These are phyloP conservation scores for Tetanocera ferruginea DNA, from an alignment of 2,888 invertebrate genomes.

Conservation along the genomic window DNA sequence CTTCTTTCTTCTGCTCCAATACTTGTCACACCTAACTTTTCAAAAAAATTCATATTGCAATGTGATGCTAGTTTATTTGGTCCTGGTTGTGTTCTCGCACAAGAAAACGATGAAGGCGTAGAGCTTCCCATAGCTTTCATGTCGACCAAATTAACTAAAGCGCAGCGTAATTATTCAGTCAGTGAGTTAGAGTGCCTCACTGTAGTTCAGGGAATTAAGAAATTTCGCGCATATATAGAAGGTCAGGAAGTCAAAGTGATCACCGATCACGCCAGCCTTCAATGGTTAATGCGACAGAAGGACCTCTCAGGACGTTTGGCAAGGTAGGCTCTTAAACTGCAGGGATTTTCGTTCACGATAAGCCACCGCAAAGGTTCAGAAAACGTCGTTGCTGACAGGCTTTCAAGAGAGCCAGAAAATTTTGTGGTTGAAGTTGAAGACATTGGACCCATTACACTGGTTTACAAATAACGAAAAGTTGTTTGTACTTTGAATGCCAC, in stretches of 20 bases:
- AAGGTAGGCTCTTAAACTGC: slow-evolving; percentile 4
- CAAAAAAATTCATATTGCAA: slow-evolving; percentile 10
- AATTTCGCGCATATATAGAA: not conserved
- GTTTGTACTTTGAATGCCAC: no score
- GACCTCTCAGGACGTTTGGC: slow-evolving; percentile 14
- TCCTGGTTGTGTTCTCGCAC: slow-evolving; percentile 39
- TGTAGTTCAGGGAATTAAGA: not conserved
- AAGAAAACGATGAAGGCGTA: slow-evolving; percentile 33
- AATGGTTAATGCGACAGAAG: slow-evolving; percentile 13
- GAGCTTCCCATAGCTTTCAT: slow-evolving; percentile 35
- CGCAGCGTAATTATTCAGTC: slow-evolving; percentile 34
- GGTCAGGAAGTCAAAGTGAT: not conserved
- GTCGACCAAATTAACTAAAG: slow-evolving; percentile 33
- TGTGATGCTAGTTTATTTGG: slow-evolving; percentile 37
- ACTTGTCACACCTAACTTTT: slow-evolving; percentile 38
- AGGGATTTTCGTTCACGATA: not conserved
- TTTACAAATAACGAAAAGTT: no score
- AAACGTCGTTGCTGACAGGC: slow-evolving; percentile 22
- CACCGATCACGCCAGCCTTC: slow-evolving; percentile 13
- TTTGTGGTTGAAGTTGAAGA: not conserved
- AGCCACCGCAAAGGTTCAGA: not conserved
- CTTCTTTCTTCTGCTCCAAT: slow-evolving; percentile 27
- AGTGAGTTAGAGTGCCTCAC: slow-evolving; percentile 36
- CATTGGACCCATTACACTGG: no score
- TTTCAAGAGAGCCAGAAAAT: not conserved